These are phyloP conservation scores for Lomographa bimaculata DNA, from an alignment of 2,888 invertebrate genomes.

Conservation along the genomic window DNA sequence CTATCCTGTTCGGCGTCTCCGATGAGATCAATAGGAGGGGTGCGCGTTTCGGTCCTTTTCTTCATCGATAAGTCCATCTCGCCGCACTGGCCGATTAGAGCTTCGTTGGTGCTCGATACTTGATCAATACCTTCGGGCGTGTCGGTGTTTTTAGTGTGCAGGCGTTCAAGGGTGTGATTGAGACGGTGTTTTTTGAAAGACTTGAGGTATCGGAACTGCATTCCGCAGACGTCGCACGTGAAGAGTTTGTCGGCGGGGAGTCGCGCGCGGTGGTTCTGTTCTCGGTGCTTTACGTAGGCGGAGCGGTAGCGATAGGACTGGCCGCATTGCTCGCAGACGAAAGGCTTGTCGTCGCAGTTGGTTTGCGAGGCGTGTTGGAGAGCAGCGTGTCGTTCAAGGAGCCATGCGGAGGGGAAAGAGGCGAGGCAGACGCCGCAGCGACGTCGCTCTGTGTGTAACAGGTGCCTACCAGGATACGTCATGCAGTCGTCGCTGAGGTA, in stretches of 20 bases:
- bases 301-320: slow-evolving; percentile 95
- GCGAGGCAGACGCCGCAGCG: slow-evolving; percentile 93
- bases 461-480: slow-evolving; percentile 67
- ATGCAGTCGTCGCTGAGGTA: slow-evolving; percentile 80
- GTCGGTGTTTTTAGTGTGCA: slow-evolving; percentile 87
- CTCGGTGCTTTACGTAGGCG: slow-evolving; percentile 89
- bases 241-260: slow-evolving; percentile 95
- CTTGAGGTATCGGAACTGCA: slow-evolving; percentile 95
- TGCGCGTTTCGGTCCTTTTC: slow-evolving; percentile 69
- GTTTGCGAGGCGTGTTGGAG: slow-evolving; percentile 89
- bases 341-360: slow-evolving; percentile 91
- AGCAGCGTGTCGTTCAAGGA: slow-evolving; percentile 93
- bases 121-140: slow-evolving; percentile 84
- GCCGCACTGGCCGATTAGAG: slow-evolving; percentile 79
- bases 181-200: slow-evolving; percentile 95
- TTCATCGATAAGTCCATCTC: slow-evolving; percentile 85
- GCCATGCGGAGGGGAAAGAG: slow-evolving; percentile 94
- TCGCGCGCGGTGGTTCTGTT: slow-evolving; percentile 94
- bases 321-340: slow-evolving; percentile 95
- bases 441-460: slow-evolving; percentile 71
- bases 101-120: slow-evolving; percentile 89
- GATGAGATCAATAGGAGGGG: slow-evolving; percentile 74
- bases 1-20: slow-evolving; percentile 87
- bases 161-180: slow-evolving; percentile 92
- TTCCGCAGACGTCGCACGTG: slow-evolving; percentile 95